phyloP scores from a whole-genome alignment of 2,797 vertebrate species.

The Oryzias sinensis region DNA sequence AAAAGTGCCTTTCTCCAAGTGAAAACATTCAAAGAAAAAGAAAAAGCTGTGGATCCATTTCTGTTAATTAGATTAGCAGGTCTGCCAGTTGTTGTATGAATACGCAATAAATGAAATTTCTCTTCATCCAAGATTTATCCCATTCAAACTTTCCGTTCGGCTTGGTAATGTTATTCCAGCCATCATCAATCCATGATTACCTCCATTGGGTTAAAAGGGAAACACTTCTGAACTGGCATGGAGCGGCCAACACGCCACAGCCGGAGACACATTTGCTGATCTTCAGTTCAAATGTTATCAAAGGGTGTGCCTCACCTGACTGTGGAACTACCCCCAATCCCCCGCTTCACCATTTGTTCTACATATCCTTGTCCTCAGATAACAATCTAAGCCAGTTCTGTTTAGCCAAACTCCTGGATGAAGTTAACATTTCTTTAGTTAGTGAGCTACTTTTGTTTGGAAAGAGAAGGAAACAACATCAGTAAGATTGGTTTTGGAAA shows the following conservation, averaged over 20 bases:
- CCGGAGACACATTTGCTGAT: too few species aligned
- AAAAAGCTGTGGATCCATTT: slow-evolving; percentile 40
- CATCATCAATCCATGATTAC: slow-evolving; percentile 40
- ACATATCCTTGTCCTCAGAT: too few species aligned
- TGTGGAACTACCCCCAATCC: too few species aligned
- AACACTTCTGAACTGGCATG: slow-evolving; percentile 17
- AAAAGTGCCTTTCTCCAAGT: slow-evolving; percentile 10
- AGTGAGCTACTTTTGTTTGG: too few species aligned
- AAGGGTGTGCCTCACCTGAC: too few species aligned
- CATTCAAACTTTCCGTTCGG: slow-evolving; percentile 23
- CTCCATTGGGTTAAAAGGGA: slow-evolving; percentile 24
- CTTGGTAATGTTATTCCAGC: slow-evolving; percentile 18
- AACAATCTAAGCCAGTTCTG: too few species aligned
- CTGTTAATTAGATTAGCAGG: slow-evolving; percentile 44
- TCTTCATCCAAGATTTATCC: slow-evolving; percentile 29
- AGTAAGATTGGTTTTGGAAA: too few species aligned
- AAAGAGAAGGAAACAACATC: too few species aligned
- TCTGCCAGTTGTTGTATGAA: slow-evolving; percentile 40
- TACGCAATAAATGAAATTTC: slow-evolving; percentile 34
- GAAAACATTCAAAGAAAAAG: slow-evolving; percentile 14
- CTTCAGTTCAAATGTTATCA: too few species aligned
- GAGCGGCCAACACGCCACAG: neutral
- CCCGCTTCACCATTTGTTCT: too few species aligned
- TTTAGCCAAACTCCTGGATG: too few species aligned
- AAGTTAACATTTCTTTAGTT: too few species aligned